Evolutionary conservation across 2,797 vertebrate species (phyloP).

Genomic region (Gorsachius magnificus): DNA sequence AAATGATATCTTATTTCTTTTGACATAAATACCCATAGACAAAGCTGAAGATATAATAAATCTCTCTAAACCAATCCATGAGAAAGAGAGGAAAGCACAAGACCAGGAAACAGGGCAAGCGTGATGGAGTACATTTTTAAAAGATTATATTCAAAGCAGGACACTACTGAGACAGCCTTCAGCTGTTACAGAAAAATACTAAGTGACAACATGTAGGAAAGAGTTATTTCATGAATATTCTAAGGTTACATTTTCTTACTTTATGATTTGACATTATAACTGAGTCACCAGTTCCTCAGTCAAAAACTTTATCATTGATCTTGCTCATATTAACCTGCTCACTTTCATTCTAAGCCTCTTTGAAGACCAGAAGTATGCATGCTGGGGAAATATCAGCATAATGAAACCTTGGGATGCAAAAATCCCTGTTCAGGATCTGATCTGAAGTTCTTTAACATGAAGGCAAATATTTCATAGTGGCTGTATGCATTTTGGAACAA

Average conservation of each 20-base stretch:
- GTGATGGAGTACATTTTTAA: neutral
- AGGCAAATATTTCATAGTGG: neutral
- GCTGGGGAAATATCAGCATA: neutral
- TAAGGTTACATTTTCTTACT: neutral
- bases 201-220: neutral
- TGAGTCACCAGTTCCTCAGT: neutral
- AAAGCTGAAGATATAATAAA: neutral
- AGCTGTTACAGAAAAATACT: neutral
- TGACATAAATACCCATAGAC: neutral
- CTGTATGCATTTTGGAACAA: neutral
- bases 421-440: neutral
- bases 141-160: neutral
- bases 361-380: rapidly evolving
- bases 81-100: neutral
- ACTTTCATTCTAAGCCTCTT: neutral
- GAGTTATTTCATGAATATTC: neutral
- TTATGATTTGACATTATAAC: neutral
- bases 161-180: neutral
- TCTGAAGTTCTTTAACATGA: neutral
- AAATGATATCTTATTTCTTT: neutral
- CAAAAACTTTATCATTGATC: neutral
- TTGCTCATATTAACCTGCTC: neutral
- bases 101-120: neutral
- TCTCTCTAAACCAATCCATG: neutral
- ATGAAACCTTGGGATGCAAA: neutral